Evolutionary conservation across 2,888 invertebrate genomes (phyloP), one percentile per base, ranked within the genome.

Genomic region (Luperina testacea): DNA sequence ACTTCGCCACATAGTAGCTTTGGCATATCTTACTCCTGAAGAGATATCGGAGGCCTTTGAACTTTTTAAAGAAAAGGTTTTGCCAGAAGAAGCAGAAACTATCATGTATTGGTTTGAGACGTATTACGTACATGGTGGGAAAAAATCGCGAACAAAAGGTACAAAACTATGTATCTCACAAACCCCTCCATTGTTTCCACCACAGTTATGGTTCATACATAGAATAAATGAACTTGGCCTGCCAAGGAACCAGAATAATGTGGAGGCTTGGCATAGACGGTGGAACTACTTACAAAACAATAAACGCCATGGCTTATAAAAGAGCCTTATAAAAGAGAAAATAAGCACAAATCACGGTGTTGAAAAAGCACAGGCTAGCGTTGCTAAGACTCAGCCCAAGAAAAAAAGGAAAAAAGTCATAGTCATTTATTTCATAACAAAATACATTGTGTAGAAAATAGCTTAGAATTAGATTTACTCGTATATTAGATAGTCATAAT

Each of bases 1-100:
- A 80, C 70, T 83, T 67, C 73, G 83, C 72, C 78, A 83, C 76
- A 74, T 83, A 27, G 57, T 80, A 57, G 57, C 57, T 24, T 57
- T 24, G 57, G 24, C 57, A 57, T 57, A 57, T 57, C 57, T 57
- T 57, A 24, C 57, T 57, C 57, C 9, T 57, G 24, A 57, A 57
- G 57, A 57, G 24, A 24, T 57, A 57, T 24, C 57, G 57, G 57
- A 57, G 11, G 24, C 57, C 24, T 59, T 59, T 59, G 13, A 59
- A 59, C 59, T n/a, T 59, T 5, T 59, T 4, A 59, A 59, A 59
- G n/a, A 59, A 59, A n/a, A 59, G n/a, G n/a, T 59, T n/a, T 59
- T 59, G n/a, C 59, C 59, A 57, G 11, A 57, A 57, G 57, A 57
- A 57, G 57, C 57, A 57, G 57, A 57, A 57, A 59, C n/a, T 11